Evolutionary conservation across 53 echinoderm and acorn worm species (phyloP).

Genomic region (Zoroaster sp.): DNA sequence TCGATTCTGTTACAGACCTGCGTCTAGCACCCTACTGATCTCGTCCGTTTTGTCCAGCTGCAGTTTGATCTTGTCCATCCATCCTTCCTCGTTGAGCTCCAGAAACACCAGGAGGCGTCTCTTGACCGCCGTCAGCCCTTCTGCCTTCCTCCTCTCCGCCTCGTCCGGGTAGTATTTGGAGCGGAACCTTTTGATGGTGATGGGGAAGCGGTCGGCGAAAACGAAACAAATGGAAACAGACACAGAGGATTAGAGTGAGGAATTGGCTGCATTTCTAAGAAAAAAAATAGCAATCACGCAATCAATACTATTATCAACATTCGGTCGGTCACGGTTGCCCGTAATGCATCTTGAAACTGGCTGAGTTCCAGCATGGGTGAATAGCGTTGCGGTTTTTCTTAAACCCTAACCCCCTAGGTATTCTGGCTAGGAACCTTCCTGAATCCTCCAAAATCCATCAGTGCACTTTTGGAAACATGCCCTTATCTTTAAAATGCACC

Average conservation of each 20-base stretch:
- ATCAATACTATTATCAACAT: neutral
- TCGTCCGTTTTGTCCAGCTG: constrained; percentile 72
- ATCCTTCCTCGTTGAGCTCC: constrained; percentile 59
- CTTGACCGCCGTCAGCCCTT: constrained; percentile 58
- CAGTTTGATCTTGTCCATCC: constrained; percentile 54
- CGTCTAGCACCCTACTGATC: constrained; percentile 76
- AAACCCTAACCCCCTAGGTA: too few species aligned
- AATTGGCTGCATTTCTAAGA: neutral
- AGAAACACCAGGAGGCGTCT: constrained; percentile 77
- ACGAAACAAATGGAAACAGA: neutral
- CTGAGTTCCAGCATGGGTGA: too few species aligned
- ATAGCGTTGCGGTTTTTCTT: too few species aligned
- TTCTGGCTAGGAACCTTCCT: too few species aligned
- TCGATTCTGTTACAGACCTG: too few species aligned
- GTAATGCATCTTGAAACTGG: too few species aligned
- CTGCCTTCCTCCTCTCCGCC: constrained; percentile 55
- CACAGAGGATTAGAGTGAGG: neutral
- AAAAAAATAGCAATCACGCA: neutral
- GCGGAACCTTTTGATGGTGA: constrained; percentile 83
- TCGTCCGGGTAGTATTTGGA: constrained; percentile 92
- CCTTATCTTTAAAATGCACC: too few species aligned
- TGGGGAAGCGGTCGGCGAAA: neutral
- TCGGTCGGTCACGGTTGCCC: neutral
- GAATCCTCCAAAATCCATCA: too few species aligned
- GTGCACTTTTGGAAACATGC: too few species aligned